A percentile compares a stretch with the other conserved stretches of the same genome.
phyloP scores from a whole-genome alignment of 2,888 invertebrate species.

The Tetramorium bicarinatum region DNA sequence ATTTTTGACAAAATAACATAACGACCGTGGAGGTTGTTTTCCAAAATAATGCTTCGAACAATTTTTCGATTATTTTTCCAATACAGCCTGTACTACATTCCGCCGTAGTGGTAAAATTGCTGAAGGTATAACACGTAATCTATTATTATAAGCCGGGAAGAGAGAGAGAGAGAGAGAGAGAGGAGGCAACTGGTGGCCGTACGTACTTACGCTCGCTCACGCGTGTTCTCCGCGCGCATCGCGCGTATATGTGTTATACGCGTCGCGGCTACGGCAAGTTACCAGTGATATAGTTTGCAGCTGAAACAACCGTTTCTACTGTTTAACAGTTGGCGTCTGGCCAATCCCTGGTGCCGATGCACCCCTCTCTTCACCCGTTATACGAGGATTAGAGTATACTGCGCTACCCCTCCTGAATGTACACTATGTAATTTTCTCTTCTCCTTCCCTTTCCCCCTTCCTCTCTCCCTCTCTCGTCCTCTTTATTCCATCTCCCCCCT shows the following conservation, averaged over 20 bases:
- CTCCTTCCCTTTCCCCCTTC: conserved; percentile 32
- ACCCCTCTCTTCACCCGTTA: conserved; percentile 71
- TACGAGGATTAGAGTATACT: conserved; percentile 78
- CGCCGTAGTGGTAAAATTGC: conserved; percentile 4
- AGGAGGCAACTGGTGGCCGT: conserved; percentile 74
- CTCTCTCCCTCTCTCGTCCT: conserved; percentile 5
- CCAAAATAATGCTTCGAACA: background rate
- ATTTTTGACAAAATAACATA: background rate
- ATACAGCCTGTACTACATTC: background rate
- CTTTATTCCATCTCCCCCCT: conserved; percentile 32
- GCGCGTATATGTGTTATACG: conserved; percentile 51
- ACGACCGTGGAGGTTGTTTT: conserved; percentile 2
- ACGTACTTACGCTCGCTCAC: conserved; percentile 65
- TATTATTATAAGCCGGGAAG: conserved; percentile 44
- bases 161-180: conserved; percentile 54
- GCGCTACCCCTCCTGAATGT: conserved; percentile 55
- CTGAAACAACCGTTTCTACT: conserved; percentile 65
- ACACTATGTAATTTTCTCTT: conserved; percentile 74
- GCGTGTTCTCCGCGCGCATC: conserved; percentile 60
- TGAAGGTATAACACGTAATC: conserved; percentile 30
- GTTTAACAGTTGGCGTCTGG: conserved; percentile 76
- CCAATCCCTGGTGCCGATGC: conserved; percentile 72
- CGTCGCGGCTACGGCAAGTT: conserved; percentile 50
- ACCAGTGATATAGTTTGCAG: conserved; percentile 63
- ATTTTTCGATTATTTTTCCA: conserved; percentile 1